A percentile compares a stretch with the other conserved stretches of the same genome.
Evolutionary conservation across 2,888 invertebrate species (phyloP).

Genomic region (Serrognathus titanus): DNA sequence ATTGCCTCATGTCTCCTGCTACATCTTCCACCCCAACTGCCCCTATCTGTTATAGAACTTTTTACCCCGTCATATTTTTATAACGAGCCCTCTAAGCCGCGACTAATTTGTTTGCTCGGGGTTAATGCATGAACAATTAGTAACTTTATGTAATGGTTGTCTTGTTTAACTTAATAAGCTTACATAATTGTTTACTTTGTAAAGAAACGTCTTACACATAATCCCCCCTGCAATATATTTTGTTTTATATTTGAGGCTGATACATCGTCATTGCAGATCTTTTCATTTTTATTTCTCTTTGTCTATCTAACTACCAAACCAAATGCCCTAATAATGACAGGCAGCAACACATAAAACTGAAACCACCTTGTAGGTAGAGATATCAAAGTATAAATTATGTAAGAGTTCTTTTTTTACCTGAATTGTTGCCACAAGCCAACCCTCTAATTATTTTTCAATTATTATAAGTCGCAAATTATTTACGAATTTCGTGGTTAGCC

Average conservation of each 20-base stretch:
- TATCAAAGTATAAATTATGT: too few relatives aligned
- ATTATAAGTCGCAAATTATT: too few relatives aligned
- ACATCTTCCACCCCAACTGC: slow-evolving; percentile 22
- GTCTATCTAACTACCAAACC: too few relatives aligned
- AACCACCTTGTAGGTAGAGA: too few relatives aligned
- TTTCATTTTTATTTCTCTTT: too few relatives aligned
- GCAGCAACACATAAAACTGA: too few relatives aligned
- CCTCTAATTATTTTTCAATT: too few relatives aligned
- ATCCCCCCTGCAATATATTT: not conserved
- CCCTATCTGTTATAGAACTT: slow-evolving; percentile 22
- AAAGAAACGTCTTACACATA: not conserved
- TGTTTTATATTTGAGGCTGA: not conserved
- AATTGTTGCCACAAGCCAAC: too few relatives aligned
- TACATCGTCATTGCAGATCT: too few relatives aligned
- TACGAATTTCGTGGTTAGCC: too few relatives aligned
- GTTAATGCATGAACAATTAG: slow-evolving; percentile 20
- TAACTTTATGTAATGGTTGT: slow-evolving; percentile 15
- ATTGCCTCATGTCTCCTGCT: slow-evolving; percentile 27
- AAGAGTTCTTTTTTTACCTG: too few relatives aligned
- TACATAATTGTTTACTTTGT: slow-evolving; percentile 15
- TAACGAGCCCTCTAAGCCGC: slow-evolving; percentile 30
- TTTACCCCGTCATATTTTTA: slow-evolving; percentile 29
- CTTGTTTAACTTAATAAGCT: slow-evolving; percentile 16
- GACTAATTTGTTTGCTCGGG: slow-evolving; percentile 20
- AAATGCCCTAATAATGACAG: too few relatives aligned